Conservation (phyloP, 2,113 vertebrate species). For the Struthio camelus region DNA sequence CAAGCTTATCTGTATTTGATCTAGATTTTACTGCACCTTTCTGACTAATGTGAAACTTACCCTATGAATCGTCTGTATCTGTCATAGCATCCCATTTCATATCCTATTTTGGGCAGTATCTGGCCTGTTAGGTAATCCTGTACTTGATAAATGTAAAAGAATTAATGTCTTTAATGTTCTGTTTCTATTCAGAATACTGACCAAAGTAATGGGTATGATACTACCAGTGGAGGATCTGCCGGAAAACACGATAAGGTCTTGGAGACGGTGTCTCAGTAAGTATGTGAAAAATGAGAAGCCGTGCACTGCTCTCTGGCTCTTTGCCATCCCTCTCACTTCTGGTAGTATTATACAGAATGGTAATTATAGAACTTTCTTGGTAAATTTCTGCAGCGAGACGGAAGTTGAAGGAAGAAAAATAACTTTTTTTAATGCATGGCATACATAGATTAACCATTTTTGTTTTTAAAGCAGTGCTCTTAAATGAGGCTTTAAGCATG, state of each 20-base stretch:
- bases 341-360: not conserved
- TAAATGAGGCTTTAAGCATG: not conserved
- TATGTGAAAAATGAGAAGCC: not conserved
- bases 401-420: not conserved
- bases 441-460: not conserved
- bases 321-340: not conserved
- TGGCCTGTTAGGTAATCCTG: not conserved
- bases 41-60: not conserved
- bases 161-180: not conserved
- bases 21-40: not conserved
- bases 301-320: not conserved
- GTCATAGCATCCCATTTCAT: not conserved
- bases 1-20: not conserved
- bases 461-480: not conserved
- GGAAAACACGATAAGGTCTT: not conserved
- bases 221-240: not conserved
- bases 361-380: not conserved
- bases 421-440: not conserved
- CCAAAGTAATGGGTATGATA: not conserved
- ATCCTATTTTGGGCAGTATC: not conserved
- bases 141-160: not conserved
- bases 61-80: not conserved
- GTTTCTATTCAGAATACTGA: conserved; percentile 10
- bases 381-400: not conserved
- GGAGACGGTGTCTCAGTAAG: conserved; percentile 41